Base-by-base conservation (phyloP, 2,888 invertebrate genomes). In the Euproctis similis region DNA sequence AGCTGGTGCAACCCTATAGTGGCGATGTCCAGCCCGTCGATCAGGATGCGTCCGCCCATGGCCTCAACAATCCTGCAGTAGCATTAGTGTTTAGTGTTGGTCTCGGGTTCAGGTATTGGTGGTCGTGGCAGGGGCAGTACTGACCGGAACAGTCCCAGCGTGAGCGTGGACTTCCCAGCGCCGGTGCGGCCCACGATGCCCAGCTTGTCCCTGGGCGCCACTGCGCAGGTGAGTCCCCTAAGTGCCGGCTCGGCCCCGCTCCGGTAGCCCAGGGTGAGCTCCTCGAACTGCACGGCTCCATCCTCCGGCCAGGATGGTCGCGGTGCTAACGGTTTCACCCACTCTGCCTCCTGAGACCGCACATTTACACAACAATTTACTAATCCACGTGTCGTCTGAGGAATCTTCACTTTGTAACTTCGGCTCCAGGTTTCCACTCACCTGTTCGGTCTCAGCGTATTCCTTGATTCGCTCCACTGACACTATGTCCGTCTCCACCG, bases 401-500 rank as follows among this genome's bases (percentile, higher is more conserved):
- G n/a, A n/a, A n/a, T n/a, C n/a, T n/a, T n/a, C n/a, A n/a, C n/a
- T n/a, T n/a, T n/a, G n/a, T n/a, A n/a, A n/a, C n/a, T n/a, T n/a
- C n/a, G n/a, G n/a, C n/a, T n/a, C n/a, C n/a, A n/a, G n/a, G n/a
- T n/a, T n/a, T n/a, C n/a, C n/a, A 34, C 53, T 57, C 48, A 87
- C 88, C 63, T 91, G 93, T 29, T 89, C 86, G 0, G 92, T 91
- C 66, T 95, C 96, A 0, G 93, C 91, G 63, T 98, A 98, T 64
- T 98, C 98, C 64, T 97, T 96, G 59, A 98, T 95, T 64, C 98
- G 90, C 73, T 98, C 98, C 1, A 98, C 97, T 3, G 97, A 94
- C 1, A 98, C 97, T 48, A 98, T 96, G 69, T 98, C 97, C 0
- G 97, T 96, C 82, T 98, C 98, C 22, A 98, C 92, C 60, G 97